These are phyloP conservation scores for Acropternis orthonyx DNA, from an alignment of 2,797 vertebrate species.

Conservation along the genomic window DNA sequence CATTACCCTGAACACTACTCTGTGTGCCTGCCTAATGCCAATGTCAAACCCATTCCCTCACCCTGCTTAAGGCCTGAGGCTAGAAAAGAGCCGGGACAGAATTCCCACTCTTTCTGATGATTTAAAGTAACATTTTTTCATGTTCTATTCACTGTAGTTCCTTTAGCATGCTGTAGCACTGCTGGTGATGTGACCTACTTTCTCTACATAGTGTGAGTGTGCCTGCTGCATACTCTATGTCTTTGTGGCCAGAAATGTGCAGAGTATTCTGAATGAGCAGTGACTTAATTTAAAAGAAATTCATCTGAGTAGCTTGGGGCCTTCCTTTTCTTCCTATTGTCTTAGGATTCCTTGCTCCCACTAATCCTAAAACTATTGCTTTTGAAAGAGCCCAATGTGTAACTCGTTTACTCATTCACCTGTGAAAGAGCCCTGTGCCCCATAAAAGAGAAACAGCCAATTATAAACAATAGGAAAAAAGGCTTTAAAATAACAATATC, in stretches of 20 bases:
- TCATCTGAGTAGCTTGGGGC: conserved; percentile 11
- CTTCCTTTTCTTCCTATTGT: conserved; percentile 54
- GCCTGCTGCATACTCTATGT: conserved; percentile 39
- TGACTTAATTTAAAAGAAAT: conserved; percentile 54
- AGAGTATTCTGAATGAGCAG: conserved; percentile 39
- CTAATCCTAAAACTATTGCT: conserved; percentile 5
- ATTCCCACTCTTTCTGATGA: conserved; percentile 30
- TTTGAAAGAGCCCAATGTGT: background rate
- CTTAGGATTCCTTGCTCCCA: background rate
- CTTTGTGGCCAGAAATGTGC: conserved; percentile 63
- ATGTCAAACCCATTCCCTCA: conserved; percentile 13
- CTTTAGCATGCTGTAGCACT: background rate
- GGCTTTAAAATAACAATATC: background rate
- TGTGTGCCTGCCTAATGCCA: background rate
- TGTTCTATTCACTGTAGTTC: conserved; percentile 24
- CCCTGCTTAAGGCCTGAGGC: conserved; percentile 1
- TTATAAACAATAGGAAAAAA: background rate
- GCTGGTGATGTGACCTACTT: conserved; percentile 54
- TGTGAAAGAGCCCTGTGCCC: background rate
- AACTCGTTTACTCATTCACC: conserved; percentile 16
- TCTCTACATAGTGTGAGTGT: background rate
- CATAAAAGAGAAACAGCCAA: background rate
- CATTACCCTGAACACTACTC: background rate
- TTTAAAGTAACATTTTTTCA: conserved; percentile 22
- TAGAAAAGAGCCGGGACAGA: conserved; percentile 12